Evolutionary conservation across 2,888 invertebrate species (phyloP).

Genomic region (Pecten maximus): DNA sequence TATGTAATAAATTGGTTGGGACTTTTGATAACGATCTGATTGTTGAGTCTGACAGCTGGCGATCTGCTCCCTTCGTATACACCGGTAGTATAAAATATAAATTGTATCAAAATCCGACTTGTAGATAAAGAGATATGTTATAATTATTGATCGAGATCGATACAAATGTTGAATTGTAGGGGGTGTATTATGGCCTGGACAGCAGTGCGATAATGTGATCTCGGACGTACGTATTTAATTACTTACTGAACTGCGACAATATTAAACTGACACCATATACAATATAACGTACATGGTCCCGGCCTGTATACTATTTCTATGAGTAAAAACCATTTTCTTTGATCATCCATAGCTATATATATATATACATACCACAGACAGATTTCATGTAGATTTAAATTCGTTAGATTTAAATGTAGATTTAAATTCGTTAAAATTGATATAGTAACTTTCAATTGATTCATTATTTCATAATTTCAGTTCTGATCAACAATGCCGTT

Average conservation of each 20-base stretch:
- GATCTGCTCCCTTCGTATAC: neutral
- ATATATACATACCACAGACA: too few relatives aligned
- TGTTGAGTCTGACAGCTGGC: neutral
- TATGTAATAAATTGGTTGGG: neutral
- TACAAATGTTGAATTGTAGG: neutral
- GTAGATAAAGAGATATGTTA: neutral
- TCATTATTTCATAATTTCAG: too few relatives aligned
- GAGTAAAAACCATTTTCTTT: too few relatives aligned
- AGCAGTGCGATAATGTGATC: neutral
- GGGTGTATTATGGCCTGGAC: neutral
- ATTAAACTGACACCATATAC: neutral
- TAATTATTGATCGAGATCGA: neutral
- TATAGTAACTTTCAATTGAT: too few relatives aligned
- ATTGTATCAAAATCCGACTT: neutral
- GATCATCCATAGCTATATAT: too few relatives aligned
- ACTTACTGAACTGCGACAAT: neutral
- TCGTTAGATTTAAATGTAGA: too few relatives aligned
- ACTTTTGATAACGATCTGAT: neutral
- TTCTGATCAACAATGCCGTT: too few relatives aligned
- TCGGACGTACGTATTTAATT: neutral
- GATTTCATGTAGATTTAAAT: too few relatives aligned
- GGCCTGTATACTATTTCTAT: too few relatives aligned
- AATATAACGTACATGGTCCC: too few relatives aligned
- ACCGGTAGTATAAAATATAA: neutral
- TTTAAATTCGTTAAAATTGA: too few relatives aligned